Evolutionary conservation across 1,140 invertebrate species (phyloP), one percentile per base, ranked within the genome.

Genomic region (Cardiocondyla obscurior): DNA sequence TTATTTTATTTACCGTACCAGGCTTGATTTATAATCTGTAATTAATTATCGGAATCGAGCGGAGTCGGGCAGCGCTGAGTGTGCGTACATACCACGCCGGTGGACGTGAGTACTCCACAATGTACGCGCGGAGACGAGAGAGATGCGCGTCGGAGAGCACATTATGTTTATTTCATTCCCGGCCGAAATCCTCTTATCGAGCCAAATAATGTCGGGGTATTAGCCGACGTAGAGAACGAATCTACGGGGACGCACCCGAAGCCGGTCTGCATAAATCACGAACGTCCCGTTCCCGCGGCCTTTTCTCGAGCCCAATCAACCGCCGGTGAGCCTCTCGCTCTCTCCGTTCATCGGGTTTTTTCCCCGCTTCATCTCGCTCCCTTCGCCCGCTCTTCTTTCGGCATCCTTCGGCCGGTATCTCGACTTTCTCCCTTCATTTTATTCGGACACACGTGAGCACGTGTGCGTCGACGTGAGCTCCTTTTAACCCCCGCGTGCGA

Each of bases 251-350:
- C 85, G 86, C 85, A 85, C 82, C 82, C 33, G 72, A 67, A 92
- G 90, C 90, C 86, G 87, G 86, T 89, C 88, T 86, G 86, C 90
- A 91, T 92, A 92, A 92, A 92, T 92, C 90, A 92, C 87, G 60
- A 42, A 49, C 69, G 81, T 69, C 73, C 70, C 82, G 89, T 89
- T 88, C 58, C 87, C 87, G 74, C 84, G 77, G 88, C 84, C 85
- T 92, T 90, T 90, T 92, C 92, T 89, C 84, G 77, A 72, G 90
- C 85, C 91, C 92, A 93, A 93, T 93, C 91, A 93, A 84, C 91
- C 85, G 81, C 82, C 67, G 64, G 58, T 22, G 58, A 39, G 25
- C 83, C 62, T 58, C 65, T 55, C 53, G 36, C 49, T 73, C 39
- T 74, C 84, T 81, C 64, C 49, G 70, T 83, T 65, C 76, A n/a